phyloP scores from a whole-genome alignment of 2,888 invertebrate genomes.

The Cheilosia vulpina region DNA sequence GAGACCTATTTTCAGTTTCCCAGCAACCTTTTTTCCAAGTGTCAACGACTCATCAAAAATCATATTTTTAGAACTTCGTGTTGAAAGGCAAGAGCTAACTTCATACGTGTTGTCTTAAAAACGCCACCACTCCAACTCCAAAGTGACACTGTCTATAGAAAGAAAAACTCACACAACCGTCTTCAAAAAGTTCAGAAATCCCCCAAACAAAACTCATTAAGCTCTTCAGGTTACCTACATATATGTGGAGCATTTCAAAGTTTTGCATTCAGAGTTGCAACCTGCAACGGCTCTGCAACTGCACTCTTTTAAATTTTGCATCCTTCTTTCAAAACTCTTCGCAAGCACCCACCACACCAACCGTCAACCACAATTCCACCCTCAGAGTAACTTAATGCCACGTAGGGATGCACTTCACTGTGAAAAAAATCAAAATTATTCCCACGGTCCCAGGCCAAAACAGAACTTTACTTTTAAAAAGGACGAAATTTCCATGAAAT shows the following conservation, averaged over 20 bases:
- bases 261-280: conserved; percentile 48
- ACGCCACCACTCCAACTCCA: conserved; percentile 15
- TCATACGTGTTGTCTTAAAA: conserved; percentile 37
- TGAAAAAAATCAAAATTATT: conserved; percentile 39
- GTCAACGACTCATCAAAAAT: conserved; percentile 37
- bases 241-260: conserved; percentile 50
- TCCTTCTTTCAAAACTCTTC: conserved; percentile 12
- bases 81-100: background rate
- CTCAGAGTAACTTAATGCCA: conserved; percentile 42
- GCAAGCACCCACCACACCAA: conserved; percentile 12
- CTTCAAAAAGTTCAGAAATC: conserved; percentile 49
- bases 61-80: background rate
- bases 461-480: conserved; percentile 59
- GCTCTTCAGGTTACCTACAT: conserved; percentile 36
- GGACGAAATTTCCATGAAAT: conserved; percentile 55
- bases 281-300: conserved; percentile 44
- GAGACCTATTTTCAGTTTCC: no score
- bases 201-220: conserved; percentile 71
- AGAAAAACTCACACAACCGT: conserved; percentile 11
- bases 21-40: background rate
- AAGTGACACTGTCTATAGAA: conserved; percentile 6
- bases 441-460: conserved; percentile 45
- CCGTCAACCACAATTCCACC: background rate
- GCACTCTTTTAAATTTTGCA: conserved; percentile 47
- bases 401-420: conserved; percentile 59